Evolutionary conservation across 1,140 invertebrate species (phyloP), one percentile per base, ranked within the genome.

Genomic region (Heliconius congener): DNA sequence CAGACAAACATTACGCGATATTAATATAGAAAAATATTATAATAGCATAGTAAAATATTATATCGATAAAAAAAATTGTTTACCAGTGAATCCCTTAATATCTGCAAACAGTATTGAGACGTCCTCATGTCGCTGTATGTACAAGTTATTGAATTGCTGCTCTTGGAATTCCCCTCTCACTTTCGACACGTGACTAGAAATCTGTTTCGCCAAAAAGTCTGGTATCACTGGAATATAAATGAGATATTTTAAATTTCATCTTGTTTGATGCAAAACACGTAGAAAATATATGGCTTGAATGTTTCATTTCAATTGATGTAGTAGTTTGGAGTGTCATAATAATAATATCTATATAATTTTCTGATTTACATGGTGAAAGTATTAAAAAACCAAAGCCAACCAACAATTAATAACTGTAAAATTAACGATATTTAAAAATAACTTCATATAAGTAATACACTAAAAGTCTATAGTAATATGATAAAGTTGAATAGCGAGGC

Each of bases 41-140:
- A 5, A 18, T 52, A 18, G 18, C 18, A 52, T 19, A 18, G n/a
- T 23, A 23, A 16, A 57, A 23, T 23, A 23, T 1, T 60, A 27
- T 30, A 11, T 66, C 8, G 9, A 66, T n/a, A 30, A 30, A 2
- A 66, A 18, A 30, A 16, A 66, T 27, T 6, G 23, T 5, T 66
- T 30, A 98, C 98, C 98, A 79, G 99, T 99, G 87, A 99, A 99
- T 76, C 98, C 98, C 95, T 99, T 99, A 86, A 99, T 99, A 89
- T 99, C 99, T 18, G 99, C 99, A 92, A 99, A 99, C 1, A 99
- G 95, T 87, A 99, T 99, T 91, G 98, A 99, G 74, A 99, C 99
- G 89, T 99, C 97, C 87, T 99, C 98, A 91, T 99, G 99, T 72
- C 98, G 96, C 91, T 99, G 98, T 75, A 99, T 98, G 94, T 99